phyloP scores from a whole-genome alignment of 2,113 vertebrate species.

The Dipodomys stephensi region DNA sequence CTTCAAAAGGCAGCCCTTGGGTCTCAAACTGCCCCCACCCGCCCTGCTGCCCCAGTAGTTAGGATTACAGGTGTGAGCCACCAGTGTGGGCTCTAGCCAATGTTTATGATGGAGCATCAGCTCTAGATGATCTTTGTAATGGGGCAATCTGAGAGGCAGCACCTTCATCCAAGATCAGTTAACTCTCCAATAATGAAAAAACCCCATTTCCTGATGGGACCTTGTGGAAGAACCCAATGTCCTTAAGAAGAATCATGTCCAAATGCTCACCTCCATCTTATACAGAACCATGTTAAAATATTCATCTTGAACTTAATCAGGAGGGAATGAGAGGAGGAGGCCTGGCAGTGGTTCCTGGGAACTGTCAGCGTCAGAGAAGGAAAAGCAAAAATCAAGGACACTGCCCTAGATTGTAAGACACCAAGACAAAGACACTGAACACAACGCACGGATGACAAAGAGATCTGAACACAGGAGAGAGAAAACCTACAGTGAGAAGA shows the following conservation, averaged over 20 bases:
- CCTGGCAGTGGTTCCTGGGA: neutral
- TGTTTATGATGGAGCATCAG: too few relatives aligned
- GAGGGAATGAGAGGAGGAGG: neutral
- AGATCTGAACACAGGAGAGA: neutral
- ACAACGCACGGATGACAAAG: fast-evolving
- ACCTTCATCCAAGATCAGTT: neutral
- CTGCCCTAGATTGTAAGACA: neutral
- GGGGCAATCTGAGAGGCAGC: neutral
- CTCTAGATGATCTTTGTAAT: too few relatives aligned
- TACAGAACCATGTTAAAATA: neutral
- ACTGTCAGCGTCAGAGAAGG: neutral
- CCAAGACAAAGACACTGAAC: neutral
- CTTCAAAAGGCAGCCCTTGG: too few relatives aligned
- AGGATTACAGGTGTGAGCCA: neutral
- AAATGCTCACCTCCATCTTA: neutral
- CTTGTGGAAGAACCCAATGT: neutral
- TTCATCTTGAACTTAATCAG: neutral
- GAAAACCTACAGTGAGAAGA: neutral
- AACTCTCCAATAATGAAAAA: too few relatives aligned
- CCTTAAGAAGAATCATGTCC: neutral
- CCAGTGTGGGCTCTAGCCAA: too few relatives aligned
- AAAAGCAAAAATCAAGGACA: neutral
- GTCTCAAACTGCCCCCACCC: neutral
- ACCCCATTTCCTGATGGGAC: neutral
- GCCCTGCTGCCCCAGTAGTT: neutral